Base-by-base conservation (phyloP, 1,140 invertebrate genomes). In the Hermetia illucens region DNA sequence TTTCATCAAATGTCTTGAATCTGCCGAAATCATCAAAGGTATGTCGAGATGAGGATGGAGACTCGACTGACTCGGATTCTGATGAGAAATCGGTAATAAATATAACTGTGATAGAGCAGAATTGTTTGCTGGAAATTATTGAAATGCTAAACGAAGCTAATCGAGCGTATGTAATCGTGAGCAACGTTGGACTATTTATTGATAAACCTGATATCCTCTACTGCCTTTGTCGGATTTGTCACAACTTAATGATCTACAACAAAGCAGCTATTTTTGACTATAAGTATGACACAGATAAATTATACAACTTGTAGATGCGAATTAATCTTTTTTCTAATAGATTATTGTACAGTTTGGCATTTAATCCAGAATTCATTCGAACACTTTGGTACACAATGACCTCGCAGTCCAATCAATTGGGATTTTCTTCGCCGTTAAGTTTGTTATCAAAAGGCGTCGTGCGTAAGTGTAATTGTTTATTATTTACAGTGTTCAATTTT, bases 301-400 rank as follows among this genome's bases (percentile, higher is more conserved):
- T n/a, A n/a, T n/a, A n/a, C n/a, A n/a, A n/a, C n/a, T n/a, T n/a
- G n/a, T n/a, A n/a, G n/a, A n/a, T n/a, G n/a, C n/a, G n/a, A n/a
- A n/a, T n/a, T n/a, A n/a, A n/a, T n/a, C n/a, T n/a, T n/a, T n/a
- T n/a, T n/a, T n/a, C n/a, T n/a, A n/a, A n/a, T 55, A 88, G 87
- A 51, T 61, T 93, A 33, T 60, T 94, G 1, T 88, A 89, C 53
- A 83, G 82, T 48, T 62, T 94, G 37, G 84, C 89, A 0, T 84
- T 91, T 46, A 89, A 83, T 43, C 76, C 80, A 2, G 63, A 70
- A 18, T 91, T 93, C 51, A 65, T 94, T n/a, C 71, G 78, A 13
- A 69, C 75, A 19, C 53, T 94, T 4, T 94, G 88, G 87, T 64
- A 67, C 15, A 65, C 65, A 3, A 64, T 83, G 61, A 66, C 50